Evolutionary conservation across 2,888 invertebrate species (phyloP).

Genomic region (Dasypolia templi): DNA sequence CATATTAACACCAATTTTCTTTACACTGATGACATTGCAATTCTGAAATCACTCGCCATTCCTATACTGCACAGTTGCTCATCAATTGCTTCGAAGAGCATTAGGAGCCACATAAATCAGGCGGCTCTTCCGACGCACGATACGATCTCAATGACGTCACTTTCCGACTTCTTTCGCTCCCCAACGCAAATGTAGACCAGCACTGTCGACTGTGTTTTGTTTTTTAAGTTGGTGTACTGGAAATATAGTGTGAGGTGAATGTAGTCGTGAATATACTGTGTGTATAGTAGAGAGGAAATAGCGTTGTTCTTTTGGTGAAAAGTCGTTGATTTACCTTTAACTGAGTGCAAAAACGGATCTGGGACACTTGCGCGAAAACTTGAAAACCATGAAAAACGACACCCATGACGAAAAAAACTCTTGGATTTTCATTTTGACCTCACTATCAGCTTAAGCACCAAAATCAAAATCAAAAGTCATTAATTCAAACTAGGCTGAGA

Average conservation of each 20-base stretch:
- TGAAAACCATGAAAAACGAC: no score
- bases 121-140: conserved; percentile 60
- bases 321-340: no score
- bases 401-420: no score
- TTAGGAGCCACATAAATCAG: conserved; percentile 69
- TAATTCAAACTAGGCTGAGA: no score
- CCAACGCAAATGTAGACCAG: conserved; percentile 25
- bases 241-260: neutral
- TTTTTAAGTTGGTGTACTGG: conserved; percentile 33
- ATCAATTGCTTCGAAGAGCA: conserved; percentile 64
- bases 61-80: conserved; percentile 54
- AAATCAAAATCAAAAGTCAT: no score
- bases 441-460: no score
- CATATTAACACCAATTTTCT: conserved; percentile 34
- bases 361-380: no score
- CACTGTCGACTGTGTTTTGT: conserved; percentile 48
- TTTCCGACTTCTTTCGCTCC: conserved; percentile 63
- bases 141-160: conserved; percentile 67
- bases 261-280: neutral
- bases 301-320: no score
- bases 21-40: conserved; percentile 43
- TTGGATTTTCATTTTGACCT: no score
- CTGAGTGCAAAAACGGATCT: no score
- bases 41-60: conserved; percentile 37
- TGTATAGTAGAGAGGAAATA: no score